Evolutionary conservation across 2,888 invertebrate species (phyloP), one percentile per base, ranked within the genome.

Genomic region (Galeopsomyia nigrocyanea): DNA sequence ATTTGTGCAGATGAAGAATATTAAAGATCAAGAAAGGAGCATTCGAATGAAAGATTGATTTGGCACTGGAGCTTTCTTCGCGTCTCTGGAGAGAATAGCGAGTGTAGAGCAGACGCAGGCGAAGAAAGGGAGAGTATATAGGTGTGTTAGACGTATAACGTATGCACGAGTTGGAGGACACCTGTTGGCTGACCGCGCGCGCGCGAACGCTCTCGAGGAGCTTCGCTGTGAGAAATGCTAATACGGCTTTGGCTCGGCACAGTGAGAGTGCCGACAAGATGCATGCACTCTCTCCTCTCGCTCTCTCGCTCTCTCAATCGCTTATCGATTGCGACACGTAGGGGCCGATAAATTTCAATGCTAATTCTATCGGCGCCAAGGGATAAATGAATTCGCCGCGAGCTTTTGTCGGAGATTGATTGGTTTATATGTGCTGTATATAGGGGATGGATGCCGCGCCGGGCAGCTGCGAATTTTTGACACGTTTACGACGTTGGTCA

Each of bases 101-200:
- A 3, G 53, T 31, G 39, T 50, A 58, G 26, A 39, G 49, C 50
- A 49, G 46, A 31, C 53, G 16, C 10, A 17, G 10, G 55, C 26
- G 51, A 10, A 19, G 49, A 64, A n/a, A 66, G 31, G 21, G 39
- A 61, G 65, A 60, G 68, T 49, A 31, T 47, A 3, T 16, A 13
- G n/a, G 26, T 9, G 39, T 17, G 67, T n/a, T 39, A 7, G 39
- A 39, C 7, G 39, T 10, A 39, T 10, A 39, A 39, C 39, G 39
- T 39, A 10, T 22, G 63, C 22, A 51, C 67, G n/a, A n/a, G 46
- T 53, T 64, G 60, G 61, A 62, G 69, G 69, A 73, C 73, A 73
- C 68, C 73, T 69, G 73, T 73, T 73, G 73, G 73, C 60, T 66
- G 58, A 53, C 57, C 46, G 63, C 19, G 26, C 21, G n/a, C 58